Percentiles rank a stretch among this genome's conserved stretches.
Conservation (phyloP, 1,140 invertebrate genomes). For the Sycophila sp. region DNA sequence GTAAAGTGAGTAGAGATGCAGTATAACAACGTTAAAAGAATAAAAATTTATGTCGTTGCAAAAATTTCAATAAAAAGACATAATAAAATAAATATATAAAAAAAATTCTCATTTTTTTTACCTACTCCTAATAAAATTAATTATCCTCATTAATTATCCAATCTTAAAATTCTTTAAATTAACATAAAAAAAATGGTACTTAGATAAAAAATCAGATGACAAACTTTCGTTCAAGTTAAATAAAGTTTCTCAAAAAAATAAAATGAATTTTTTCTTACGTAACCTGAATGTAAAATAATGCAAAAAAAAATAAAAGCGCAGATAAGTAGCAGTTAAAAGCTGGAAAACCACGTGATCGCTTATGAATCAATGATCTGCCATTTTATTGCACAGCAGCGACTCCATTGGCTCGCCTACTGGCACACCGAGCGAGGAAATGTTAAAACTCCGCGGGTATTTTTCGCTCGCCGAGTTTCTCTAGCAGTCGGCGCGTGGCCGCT, state of each 20-base stretch:
- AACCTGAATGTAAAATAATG: no score
- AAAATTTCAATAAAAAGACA: background rate
- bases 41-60: background rate
- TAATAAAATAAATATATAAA: background rate
- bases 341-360: background rate
- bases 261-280: no score
- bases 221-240: no score
- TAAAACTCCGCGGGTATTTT: slow-evolving; percentile 9
- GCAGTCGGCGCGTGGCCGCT: slow-evolving; percentile 7
- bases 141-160: no score
- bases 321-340: no score
- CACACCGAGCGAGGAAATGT: background rate
- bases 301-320: no score
- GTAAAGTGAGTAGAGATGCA: slow-evolving; percentile 11
- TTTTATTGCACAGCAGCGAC: background rate
- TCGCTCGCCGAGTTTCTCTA: background rate
- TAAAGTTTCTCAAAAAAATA: no score
- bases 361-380: slow-evolving; percentile 13
- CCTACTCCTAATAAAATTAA: background rate
- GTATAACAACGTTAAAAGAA: background rate
- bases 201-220: no score
- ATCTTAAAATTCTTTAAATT: no score
- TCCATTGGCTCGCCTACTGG: background rate
- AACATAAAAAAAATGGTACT: no score
- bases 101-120: background rate